Base-by-base conservation (phyloP, 1,140 invertebrate species). In the Pseudoatta argentina region DNA sequence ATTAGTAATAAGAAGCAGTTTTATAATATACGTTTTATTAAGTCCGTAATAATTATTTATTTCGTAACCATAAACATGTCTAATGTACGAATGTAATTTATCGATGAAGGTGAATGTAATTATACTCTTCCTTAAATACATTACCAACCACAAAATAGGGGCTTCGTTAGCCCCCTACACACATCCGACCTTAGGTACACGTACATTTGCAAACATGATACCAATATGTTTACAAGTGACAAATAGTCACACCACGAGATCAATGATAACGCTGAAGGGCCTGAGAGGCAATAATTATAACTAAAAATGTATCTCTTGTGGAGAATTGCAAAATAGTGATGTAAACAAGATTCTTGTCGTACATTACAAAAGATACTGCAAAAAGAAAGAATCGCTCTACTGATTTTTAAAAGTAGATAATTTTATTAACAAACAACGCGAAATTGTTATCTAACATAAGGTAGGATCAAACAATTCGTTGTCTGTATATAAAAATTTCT, bases 31-130 rank as follows among this genome's bases (percentile, higher is more conserved):
- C 64, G 14, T 64, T 64, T 34, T 81, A 44, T 81, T 39, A 44
- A 14, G 1, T 48, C 48, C 44, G 7, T 30, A n/a, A 24, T n/a
- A 18, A 81, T 55, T 24, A 59, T 14, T 21, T 24, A 30, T 77
- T 85, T 77, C 51, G 27, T 24, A 7, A 27, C 16, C 12, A 2
- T 10, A 51, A 7, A 30, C 61, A 12, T 16, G 14, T 21, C 3
- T 64, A n/a, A 77, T 48, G 67, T n/a, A 4, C 10, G 12, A 59
- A 21, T 39, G 34, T 79, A 90, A 86, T 88, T 87, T 75, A 57
- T 71, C 67, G 79, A 78, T 88, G 75, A 77, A 57, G 34, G 39
- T 7, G 61, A 85, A 87, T 91, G 73, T 88, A 89, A 91, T 89
- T 91, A 91, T 78, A n/a, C 21, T n/a, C 53, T 55, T 53, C 61